Base-by-base conservation (phyloP, 2,797 vertebrate species). In the Chromis chromis region DNA sequence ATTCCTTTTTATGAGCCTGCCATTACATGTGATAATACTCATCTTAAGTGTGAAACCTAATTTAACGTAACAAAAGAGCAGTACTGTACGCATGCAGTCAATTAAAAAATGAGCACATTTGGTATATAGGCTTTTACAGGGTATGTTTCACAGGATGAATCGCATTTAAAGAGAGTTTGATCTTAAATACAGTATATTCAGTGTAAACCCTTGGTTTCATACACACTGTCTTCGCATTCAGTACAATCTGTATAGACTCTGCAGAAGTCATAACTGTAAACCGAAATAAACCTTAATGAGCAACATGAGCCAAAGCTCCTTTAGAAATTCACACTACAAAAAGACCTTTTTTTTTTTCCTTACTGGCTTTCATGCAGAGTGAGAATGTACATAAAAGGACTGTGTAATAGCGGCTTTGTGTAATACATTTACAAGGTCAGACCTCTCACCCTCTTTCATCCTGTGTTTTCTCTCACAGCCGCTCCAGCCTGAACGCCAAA, bases 401-500 rank as follows among this genome's bases (percentile, higher is more conserved):
- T 31, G 9, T 78, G 42, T 48, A 27, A 44, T 62, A 53, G 22
- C 16, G 74, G 25, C 55, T 62, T 71, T 79, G 57, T 87, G 76
- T 52, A 33, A 59, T 31, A 65, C 67, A 55, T 72, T 49, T 65
- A 68, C 81, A 84, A 72, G 73, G 65, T 79, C 67, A 46, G 36
- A 33, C 27, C 63, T 74, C 67, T 87, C 80, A 56, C 46, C 25
- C 42, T 75, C 67, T 85, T 61, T 82, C 73, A 81, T 79, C 54
- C 55, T 11, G 10, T 50, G 25, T 68, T 84, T 49, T 74, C 62
- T 77, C 48, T 74, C 81, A 67, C 91, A 99, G 98, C 88, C 96
- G 98, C 89, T 97, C 98, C 94, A 97, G 95, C 93, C 94, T 99
- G 94, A 99, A 99, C 81, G 97, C 98, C 95, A 98, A 99, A 95